Base-by-base conservation (phyloP, 2,113 vertebrate species). In the Microcebus lehilahytsara region DNA sequence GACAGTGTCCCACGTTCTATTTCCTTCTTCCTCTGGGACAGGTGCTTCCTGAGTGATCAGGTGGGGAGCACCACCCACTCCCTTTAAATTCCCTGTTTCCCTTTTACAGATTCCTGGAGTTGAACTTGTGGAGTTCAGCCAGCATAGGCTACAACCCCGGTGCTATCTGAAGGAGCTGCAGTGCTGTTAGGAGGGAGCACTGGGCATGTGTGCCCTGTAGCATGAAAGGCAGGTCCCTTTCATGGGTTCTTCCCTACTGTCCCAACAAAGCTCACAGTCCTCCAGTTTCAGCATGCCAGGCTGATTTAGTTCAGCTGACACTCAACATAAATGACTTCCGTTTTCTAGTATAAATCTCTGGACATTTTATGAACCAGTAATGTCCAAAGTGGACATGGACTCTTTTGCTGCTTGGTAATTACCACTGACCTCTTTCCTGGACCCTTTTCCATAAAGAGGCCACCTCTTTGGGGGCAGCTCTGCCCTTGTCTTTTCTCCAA, bases 371-470 rank as follows among this genome's bases (percentile, higher is more conserved):
- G 77, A 58, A 86, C 91, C 72, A 91, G 53, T 93, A 97, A 91
- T 79, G 58, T 79, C 93, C 80, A 95, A 53, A 19, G 37, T 1
- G 0, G 49, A 91, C 84, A 74, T 0, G 2, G 85, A 78, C 93
- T 95, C 94, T 96, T 97, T 96, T 95, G 97, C 85, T 97, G 93
- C 93, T 96, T 95, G 96, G 97, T 98, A 98, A 98, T 98, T 98
- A 98, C 98, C 96, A 96, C 96, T 98, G 98, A 95, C 96, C 97
- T 96, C 97, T 94, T 88, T 91, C 96, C 80, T 97, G 92, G 97
- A 96, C 97, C 96, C 92, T 98, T 97, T 92, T 95, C 97, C 89
- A 97, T 98, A 96, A 98, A 98, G 98, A 98, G 81, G 85, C 95
- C 90, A 62, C 95, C 93, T 98, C 97, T 98, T 94, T 90, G 94